Conservation (phyloP, 2,113 vertebrate genomes). For the Chlorodrepanis virens region DNA sequence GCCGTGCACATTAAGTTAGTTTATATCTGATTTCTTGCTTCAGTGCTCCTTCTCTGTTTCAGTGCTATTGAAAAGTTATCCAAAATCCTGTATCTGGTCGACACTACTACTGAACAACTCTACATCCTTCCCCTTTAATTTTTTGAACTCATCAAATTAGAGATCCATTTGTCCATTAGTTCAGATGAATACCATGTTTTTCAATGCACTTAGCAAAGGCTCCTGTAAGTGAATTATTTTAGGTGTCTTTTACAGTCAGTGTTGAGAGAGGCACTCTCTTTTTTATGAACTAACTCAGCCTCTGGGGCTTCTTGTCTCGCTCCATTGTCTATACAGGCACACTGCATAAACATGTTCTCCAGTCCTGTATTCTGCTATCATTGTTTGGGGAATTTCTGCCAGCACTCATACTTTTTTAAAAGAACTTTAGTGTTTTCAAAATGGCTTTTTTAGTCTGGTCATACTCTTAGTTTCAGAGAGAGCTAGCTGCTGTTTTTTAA, state of each 20-base stretch:
- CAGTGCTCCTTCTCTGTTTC: neutral
- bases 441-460: neutral
- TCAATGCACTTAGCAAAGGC: neutral
- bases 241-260: neutral
- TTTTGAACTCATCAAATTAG: neutral
- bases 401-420: neutral
- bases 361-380: neutral
- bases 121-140: neutral
- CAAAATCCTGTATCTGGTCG: neutral
- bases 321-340: neutral
- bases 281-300: neutral
- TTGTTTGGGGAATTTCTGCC: neutral
- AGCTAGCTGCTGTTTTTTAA: conserved; percentile 7
- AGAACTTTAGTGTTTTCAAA: neutral
- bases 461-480: neutral
- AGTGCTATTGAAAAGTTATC: neutral
- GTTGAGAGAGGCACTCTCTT: neutral
- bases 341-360: neutral
- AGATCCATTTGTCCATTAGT: neutral
- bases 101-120: neutral
- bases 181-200: neutral
- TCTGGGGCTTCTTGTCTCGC: neutral
- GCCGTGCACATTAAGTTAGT: neutral
- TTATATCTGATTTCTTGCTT: neutral
- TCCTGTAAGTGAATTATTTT: neutral